Percentiles rank a stretch among this genome's conserved stretches.
phyloP scores from a whole-genome alignment of 2,113 vertebrate genomes.

The Hiodon tergisus region DNA sequence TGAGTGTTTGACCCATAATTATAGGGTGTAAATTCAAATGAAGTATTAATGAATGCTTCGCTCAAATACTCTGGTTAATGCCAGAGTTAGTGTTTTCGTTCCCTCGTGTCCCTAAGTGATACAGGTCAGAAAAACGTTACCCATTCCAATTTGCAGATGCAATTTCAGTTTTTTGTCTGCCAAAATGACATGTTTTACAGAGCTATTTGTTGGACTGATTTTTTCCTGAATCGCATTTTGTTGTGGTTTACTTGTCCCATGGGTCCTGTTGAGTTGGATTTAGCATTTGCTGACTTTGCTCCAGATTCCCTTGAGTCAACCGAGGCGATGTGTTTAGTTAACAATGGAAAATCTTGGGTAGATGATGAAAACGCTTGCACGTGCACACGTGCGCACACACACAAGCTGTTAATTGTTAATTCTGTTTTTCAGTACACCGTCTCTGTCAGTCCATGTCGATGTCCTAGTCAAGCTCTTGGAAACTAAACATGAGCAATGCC shows the following conservation, averaged over 20 bases:
- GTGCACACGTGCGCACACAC: not conserved
- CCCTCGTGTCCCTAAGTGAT: conserved; percentile 10
- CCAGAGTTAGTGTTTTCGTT: conserved; percentile 12
- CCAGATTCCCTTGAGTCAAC: not conserved
- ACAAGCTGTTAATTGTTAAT: not conserved
- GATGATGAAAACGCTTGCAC: not conserved
- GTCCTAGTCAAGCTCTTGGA: too few relatives aligned
- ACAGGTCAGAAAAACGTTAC: not conserved
- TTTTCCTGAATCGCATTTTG: not conserved
- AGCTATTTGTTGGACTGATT: not conserved
- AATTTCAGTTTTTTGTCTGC: conserved; percentile 13
- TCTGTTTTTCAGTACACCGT: not conserved
- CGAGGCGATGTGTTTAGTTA: not conserved
- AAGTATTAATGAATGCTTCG: conserved; percentile 6
- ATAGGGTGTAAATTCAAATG: conserved; percentile 7
- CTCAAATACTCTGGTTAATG: conserved; percentile 17
- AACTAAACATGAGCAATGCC: not conserved
- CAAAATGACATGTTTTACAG: not conserved
- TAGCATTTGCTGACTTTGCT: not conserved
- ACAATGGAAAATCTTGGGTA: not conserved
- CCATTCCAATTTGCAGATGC: conserved; percentile 23
- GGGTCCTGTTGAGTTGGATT: not conserved
- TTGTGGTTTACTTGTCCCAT: not conserved
- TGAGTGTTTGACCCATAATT: conserved; percentile 21
- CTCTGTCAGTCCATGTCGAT: too few relatives aligned